These are phyloP conservation scores for Acrobasis repandana DNA, from an alignment of 2,888 invertebrate genomes.

Conservation along the genomic window DNA sequence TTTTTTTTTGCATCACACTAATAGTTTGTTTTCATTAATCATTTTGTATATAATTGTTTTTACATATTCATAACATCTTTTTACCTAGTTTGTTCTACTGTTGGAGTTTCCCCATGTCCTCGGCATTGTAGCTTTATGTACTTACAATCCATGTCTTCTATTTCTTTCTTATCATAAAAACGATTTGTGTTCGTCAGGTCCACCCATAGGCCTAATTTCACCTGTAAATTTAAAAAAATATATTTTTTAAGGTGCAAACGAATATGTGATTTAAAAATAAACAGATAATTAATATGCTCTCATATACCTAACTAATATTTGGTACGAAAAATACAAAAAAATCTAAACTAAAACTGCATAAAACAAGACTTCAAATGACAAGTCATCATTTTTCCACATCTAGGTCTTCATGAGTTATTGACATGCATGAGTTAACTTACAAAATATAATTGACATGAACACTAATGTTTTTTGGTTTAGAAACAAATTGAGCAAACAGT, in stretches of 20 bases:
- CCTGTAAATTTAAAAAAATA: constrained; percentile 66
- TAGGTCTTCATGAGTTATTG: no score
- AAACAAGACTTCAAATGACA: not conserved
- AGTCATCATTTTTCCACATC: not conserved
- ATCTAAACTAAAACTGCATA: not conserved
- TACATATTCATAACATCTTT: no score
- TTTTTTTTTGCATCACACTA: no score
- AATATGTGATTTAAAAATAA: no score
- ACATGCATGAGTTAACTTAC: no score
- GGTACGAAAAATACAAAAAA: not conserved
- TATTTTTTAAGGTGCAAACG: not conserved
- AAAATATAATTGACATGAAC: no score
- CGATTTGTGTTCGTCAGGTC: constrained; percentile 97
- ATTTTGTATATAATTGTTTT: no score
- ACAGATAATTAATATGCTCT: no score
- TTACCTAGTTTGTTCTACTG: constrained; percentile 88
- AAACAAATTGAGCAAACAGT: no score
- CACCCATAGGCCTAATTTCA: constrained; percentile 96
- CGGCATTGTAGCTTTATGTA: constrained; percentile 95
- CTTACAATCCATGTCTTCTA: constrained; percentile 89
- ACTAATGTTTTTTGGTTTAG: no score
- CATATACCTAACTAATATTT: no score
- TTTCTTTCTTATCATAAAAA: constrained; percentile 93
- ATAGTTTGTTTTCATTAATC: no score
- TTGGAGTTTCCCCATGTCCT: constrained; percentile 97